phyloP scores from a whole-genome alignment of 2,113 vertebrate genomes.

The Ictidomys tridecemlineatus region DNA sequence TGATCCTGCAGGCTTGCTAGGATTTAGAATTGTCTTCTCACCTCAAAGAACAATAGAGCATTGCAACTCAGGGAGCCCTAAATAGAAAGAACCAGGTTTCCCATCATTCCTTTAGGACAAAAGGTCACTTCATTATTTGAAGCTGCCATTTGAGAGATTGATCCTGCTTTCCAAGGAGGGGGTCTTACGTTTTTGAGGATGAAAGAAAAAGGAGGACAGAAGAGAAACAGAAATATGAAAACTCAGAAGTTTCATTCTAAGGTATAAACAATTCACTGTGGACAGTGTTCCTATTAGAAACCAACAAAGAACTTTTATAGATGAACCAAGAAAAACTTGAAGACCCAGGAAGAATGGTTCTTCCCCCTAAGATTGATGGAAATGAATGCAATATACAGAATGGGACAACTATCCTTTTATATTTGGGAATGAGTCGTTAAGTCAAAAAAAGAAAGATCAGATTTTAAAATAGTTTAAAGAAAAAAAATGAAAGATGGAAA shows the following conservation, averaged over 20 bases:
- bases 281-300: not conserved
- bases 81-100: slow-evolving; percentile 1
- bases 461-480: slow-evolving; percentile 43
- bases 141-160: not conserved
- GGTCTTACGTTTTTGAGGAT: not conserved
- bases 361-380: not conserved
- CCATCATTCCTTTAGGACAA: slow-evolving; percentile 34
- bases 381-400: not conserved
- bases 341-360: not conserved
- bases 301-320: not conserved
- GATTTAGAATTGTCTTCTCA: slow-evolving; percentile 4
- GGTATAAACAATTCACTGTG: slow-evolving; percentile 14
- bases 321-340: slow-evolving; percentile 15
- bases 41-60: slow-evolving; percentile 31
- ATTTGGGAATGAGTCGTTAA: not conserved
- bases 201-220: not conserved
- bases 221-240: not conserved
- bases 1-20: not conserved
- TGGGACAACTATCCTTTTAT: not conserved
- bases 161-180: not conserved
- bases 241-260: slow-evolving; percentile 19
- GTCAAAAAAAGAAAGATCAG: not conserved
- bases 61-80: not conserved
- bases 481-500: not conserved
- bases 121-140: slow-evolving; percentile 5